These are phyloP conservation scores for Euspilapteryx auroguttella DNA, from an alignment of 2,888 invertebrate genomes.

Conservation along the genomic window DNA sequence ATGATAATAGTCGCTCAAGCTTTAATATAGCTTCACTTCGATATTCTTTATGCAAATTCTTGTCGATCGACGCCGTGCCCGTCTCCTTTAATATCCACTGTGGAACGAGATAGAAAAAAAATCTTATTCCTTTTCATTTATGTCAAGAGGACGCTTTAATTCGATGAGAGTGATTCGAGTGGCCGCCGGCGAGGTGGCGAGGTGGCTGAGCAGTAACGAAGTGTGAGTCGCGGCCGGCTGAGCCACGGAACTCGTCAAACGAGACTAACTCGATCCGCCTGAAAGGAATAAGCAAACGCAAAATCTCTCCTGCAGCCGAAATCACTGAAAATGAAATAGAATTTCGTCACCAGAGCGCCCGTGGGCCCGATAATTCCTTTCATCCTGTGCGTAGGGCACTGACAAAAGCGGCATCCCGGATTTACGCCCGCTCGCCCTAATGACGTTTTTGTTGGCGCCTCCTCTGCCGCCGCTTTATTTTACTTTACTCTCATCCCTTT, in stretches of 20 bases:
- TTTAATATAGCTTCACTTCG: constrained; percentile 11
- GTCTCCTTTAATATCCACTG: constrained; percentile 2
- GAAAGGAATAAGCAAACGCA: background rate
- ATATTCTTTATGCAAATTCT: constrained; percentile 15
- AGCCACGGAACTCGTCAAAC: too few species aligned
- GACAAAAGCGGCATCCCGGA: constrained; percentile 19
- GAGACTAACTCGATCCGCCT: too few species aligned
- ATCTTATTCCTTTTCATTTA: background rate
- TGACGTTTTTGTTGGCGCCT: constrained; percentile 23
- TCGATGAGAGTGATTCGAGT: background rate
- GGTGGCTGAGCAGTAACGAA: too few species aligned
- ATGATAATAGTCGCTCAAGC: constrained; percentile 9
- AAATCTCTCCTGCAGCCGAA: constrained; percentile 6
- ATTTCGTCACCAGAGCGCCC: constrained; percentile 7
- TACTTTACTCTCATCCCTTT: constrained; percentile 12
- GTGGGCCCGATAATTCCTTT: constrained; percentile 19
- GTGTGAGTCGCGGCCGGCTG: too few species aligned
- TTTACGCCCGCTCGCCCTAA: constrained; percentile 18
- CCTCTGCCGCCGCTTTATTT: constrained; percentile 11
- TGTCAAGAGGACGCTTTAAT: background rate
- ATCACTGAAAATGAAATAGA: constrained; percentile 8
- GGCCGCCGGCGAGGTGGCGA: too few species aligned
- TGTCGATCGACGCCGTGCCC: constrained; percentile 2
- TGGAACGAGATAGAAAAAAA: constrained; percentile 3
- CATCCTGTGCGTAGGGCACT: constrained; percentile 10